These are phyloP conservation scores for Tribolium madens DNA, from an alignment of 1,140 invertebrate species.

Conservation along the genomic window DNA sequence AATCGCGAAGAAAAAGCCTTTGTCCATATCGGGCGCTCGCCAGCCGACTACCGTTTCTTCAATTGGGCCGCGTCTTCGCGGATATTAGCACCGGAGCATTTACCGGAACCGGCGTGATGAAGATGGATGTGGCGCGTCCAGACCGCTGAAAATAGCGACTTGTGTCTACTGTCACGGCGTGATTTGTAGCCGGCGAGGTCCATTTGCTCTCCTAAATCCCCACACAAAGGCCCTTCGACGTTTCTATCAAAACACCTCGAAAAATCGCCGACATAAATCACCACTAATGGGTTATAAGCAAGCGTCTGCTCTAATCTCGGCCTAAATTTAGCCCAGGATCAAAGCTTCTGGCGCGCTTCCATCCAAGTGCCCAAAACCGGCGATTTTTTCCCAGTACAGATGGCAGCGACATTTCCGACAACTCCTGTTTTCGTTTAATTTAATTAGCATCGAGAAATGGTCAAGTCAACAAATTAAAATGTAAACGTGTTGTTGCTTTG, in stretches of 20 bases:
- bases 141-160: constrained; percentile 54
- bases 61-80: background rate
- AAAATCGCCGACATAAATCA: constrained; percentile 6
- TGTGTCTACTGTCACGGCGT: constrained; percentile 43
- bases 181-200: constrained; percentile 3
- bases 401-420: background rate
- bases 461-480: constrained; percentile 19
- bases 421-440: constrained; percentile 24
- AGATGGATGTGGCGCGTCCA: constrained; percentile 56
- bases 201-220: constrained; percentile 6
- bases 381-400: too few relatives aligned
- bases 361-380: background rate
- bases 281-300: constrained; percentile 8
- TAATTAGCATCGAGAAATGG: constrained; percentile 23
- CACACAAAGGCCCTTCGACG: constrained; percentile 4
- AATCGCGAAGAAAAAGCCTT: background rate
- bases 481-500: constrained; percentile 7
- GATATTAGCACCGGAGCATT: constrained; percentile 36
- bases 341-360: constrained; percentile 1
- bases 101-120: constrained; percentile 54
- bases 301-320: background rate
- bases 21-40: background rate
- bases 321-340: background rate
- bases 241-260: background rate
- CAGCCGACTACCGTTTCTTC: background rate